Evolutionary conservation across 2,888 invertebrate genomes (phyloP), one percentile per base, ranked within the genome.

Genomic region (Agrotis exclamationis): DNA sequence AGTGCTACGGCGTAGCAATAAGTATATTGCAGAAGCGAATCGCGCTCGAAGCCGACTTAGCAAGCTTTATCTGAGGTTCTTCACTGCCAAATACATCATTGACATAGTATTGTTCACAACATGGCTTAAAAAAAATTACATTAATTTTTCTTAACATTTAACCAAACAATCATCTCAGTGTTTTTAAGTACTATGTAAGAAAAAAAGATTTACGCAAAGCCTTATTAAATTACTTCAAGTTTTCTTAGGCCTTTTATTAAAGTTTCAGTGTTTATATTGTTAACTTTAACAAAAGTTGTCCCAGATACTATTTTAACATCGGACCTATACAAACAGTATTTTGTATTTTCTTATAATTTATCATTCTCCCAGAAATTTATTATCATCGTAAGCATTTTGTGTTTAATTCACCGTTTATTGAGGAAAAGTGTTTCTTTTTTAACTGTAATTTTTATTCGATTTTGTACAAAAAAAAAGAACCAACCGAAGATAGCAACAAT

Each of bases 241-340:
- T 79, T 63, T 47, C 47, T 33, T 56, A 16, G 33, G 33, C n/a
- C n/a, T 60, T 51, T 56, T 44, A 48, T 20, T 56, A 64, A 79
- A 76, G 51, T 57, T 63, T 74, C 53, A 62, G 18, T 53, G 22
- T 80, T 63, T 70, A 50, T 64, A 65, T 39, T 44, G 28, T 3
- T 48, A 70, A 65, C 53, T 81, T 63, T 20, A 47, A 63, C 62
- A 81, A 80, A 76, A 69, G 39, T 9, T 48, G 16, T 53, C 47
- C 44, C 16, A 24, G 44, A 24, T 60, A 58, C 62, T 47, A 57
- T 48, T 65, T 64, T 28, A 62, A 48, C 28, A 67, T n/a, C n/a
- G 22, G 16, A 13, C 1, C 20, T 56, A 56, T n/a, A 3, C 33
- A 47, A 24, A 18, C 39, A 39, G 2, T 39, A 24, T 18, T 20